phyloP scores from a whole-genome alignment of 2,888 invertebrate genomes.

The Leptarthrus brevirostris region DNA sequence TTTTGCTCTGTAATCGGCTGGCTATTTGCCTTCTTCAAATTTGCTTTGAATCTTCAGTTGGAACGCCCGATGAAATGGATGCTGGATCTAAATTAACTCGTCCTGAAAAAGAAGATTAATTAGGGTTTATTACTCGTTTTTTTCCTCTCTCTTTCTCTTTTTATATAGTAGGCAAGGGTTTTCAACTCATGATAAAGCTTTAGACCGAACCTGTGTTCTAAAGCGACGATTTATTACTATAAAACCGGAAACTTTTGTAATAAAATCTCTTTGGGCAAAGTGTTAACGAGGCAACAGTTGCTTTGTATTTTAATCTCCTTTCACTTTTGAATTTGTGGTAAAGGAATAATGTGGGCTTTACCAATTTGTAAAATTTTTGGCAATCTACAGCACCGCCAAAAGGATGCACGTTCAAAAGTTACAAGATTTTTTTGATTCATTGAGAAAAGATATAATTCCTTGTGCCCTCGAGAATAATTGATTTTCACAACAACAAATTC shows the following conservation, averaged over 20 bases:
- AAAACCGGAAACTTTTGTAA: slow-evolving; percentile 40
- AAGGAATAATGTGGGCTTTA: background rate
- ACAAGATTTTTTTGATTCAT: too few species aligned
- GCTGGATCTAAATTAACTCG: slow-evolving; percentile 23
- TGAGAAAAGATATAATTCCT: too few species aligned
- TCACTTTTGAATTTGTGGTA: slow-evolving; percentile 33
- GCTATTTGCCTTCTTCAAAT: background rate
- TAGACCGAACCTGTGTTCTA: background rate
- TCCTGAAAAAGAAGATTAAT: slow-evolving; percentile 34
- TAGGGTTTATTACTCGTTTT: slow-evolving; percentile 41
- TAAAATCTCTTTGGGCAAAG: slow-evolving; percentile 43
- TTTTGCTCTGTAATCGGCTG: too few species aligned
- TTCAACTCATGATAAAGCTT: slow-evolving; percentile 1
- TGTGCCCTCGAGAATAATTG: too few species aligned
- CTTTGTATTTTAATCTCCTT: slow-evolving; percentile 27
- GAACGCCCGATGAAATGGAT: background rate
- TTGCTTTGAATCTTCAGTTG: slow-evolving; percentile 13
- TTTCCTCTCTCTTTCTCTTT: too few species aligned
- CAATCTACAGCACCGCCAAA: too few species aligned
- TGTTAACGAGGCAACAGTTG: slow-evolving; percentile 44
- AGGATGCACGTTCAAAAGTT: too few species aligned
- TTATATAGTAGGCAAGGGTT: background rate
- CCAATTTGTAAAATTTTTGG: too few species aligned
- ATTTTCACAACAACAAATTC: too few species aligned
- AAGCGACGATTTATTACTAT: slow-evolving; percentile 36